phyloP scores from a whole-genome alignment of 2,888 invertebrate species.

The Hipparchia semele region DNA sequence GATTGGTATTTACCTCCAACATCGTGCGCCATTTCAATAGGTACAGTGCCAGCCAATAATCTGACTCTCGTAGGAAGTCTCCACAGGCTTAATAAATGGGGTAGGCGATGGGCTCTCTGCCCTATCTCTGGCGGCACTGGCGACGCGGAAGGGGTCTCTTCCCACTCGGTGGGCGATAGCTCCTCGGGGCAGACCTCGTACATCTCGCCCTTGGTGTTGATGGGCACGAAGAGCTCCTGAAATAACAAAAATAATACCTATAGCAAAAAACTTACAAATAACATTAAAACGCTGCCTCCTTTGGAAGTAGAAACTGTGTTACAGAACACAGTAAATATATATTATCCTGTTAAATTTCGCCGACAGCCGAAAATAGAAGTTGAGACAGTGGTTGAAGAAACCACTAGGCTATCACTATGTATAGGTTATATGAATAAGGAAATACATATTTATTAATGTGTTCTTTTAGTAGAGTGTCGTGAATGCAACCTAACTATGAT shows the following conservation, averaged over 20 bases:
- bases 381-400: neutral
- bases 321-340: too few species aligned
- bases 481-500: neutral
- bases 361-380: neutral
- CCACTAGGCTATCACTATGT: too few species aligned
- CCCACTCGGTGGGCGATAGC: slow-evolving; percentile 80
- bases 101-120: slow-evolving; percentile 79
- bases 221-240: slow-evolving; percentile 88
- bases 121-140: slow-evolving; percentile 77
- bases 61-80: slow-evolving; percentile 83
- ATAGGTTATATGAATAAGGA: too few species aligned
- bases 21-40: slow-evolving; percentile 83
- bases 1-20: slow-evolving; percentile 81
- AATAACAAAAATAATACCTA: slow-evolving; percentile 43
- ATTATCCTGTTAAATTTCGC: too few species aligned
- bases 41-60: slow-evolving; percentile 83
- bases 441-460: neutral
- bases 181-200: slow-evolving; percentile 84
- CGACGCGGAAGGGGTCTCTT: slow-evolving; percentile 71
- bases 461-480: neutral
- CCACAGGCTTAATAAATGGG: slow-evolving; percentile 83
- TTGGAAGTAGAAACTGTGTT: too few species aligned
- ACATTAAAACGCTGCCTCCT: too few species aligned
- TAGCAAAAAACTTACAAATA: too few species aligned
- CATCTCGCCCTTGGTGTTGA: slow-evolving; percentile 89